Evolutionary conservation across 1,140 invertebrate species (phyloP).

Genomic region (Campoletis sonorensis): DNA sequence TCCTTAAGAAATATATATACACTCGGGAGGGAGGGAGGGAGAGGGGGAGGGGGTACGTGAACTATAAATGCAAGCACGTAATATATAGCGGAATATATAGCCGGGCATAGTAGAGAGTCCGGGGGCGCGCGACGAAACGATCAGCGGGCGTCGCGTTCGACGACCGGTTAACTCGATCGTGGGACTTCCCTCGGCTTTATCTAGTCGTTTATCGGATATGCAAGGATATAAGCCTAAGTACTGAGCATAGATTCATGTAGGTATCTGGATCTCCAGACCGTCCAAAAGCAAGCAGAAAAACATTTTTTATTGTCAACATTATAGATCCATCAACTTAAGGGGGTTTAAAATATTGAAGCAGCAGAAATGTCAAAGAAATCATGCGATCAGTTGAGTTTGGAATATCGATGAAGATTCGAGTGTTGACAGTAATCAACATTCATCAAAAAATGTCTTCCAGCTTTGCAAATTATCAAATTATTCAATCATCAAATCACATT

Average conservation of each 20-base stretch:
- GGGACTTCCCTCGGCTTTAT: conserved; percentile 29
- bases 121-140: conserved; percentile 33
- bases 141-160: conserved; percentile 35
- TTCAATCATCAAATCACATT: too few relatives aligned
- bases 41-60: neutral
- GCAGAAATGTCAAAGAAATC: too few relatives aligned
- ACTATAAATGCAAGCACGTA: conserved; percentile 19
- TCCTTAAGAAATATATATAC: conserved; percentile 7
- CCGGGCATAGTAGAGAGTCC: neutral
- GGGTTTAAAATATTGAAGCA: too few relatives aligned
- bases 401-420: too few relatives aligned
- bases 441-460: too few relatives aligned
- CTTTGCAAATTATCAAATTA: too few relatives aligned
- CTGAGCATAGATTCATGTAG: conserved; percentile 5
- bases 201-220: conserved; percentile 30
- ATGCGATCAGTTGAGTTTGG: too few relatives aligned
- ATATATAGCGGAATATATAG: conserved; percentile 25
- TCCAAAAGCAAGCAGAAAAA: neutral
- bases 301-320: neutral
- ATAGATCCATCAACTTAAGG: neutral
- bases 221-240: conserved; percentile 18
- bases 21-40: neutral
- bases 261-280: conserved; percentile 13
- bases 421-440: too few relatives aligned
- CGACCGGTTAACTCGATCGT: conserved; percentile 39